phyloP scores from a whole-genome alignment of 2,113 vertebrate species.

The Gymnogyps californianus region DNA sequence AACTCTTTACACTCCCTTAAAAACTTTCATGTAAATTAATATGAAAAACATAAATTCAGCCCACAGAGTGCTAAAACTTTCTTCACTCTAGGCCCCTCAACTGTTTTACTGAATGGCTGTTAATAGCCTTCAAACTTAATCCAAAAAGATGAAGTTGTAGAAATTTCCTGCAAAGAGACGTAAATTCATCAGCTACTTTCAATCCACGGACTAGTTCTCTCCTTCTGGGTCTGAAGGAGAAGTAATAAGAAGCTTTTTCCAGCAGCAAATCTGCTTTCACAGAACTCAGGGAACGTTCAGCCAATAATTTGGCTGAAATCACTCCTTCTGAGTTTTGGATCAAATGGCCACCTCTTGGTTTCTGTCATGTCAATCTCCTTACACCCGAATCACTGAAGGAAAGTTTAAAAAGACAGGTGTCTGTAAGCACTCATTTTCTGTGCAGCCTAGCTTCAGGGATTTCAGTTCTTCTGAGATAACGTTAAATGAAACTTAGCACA shows the following conservation, averaged over 20 bases:
- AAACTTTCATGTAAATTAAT: neutral
- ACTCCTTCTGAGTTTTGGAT: neutral
- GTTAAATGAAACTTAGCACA: neutral
- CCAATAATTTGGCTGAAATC: neutral
- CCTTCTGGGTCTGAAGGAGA: neutral
- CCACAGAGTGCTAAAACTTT: neutral
- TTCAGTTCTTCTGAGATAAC: neutral
- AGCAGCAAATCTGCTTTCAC: neutral
- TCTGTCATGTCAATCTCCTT: neutral
- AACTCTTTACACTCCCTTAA: neutral
- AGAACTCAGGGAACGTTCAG: neutral
- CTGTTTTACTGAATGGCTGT: neutral
- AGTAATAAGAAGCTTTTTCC: neutral
- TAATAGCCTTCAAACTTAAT: neutral
- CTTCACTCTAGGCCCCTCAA: neutral
- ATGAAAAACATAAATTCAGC: neutral
- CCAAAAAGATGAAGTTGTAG: neutral
- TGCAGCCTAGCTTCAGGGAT: neutral
- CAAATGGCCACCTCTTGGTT: neutral
- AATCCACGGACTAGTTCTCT: neutral
- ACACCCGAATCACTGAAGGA: neutral
- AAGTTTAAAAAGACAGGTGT: neutral
- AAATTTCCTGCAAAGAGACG: neutral
- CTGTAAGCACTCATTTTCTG: neutral
- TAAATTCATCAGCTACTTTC: neutral